phyloP scores from a whole-genome alignment of 2,113 vertebrate species.

The Phrynosoma blainvillii region DNA sequence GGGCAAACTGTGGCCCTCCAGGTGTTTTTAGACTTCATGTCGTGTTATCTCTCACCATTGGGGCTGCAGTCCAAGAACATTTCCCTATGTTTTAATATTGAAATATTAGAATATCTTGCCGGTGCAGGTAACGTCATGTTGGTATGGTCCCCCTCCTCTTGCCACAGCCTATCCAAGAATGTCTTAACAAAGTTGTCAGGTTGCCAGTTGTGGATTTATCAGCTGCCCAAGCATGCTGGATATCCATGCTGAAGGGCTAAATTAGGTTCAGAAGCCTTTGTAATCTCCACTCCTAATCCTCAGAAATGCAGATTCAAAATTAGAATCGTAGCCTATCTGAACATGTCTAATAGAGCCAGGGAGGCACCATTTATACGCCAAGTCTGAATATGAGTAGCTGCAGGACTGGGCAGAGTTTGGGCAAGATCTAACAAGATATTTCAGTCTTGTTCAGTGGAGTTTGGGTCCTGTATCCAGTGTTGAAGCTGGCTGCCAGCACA shows the following conservation, averaged over 20 bases:
- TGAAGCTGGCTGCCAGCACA: background rate
- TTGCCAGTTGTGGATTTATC: background rate
- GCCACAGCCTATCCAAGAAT: background rate
- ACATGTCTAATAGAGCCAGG: background rate
- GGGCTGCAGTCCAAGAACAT: no score
- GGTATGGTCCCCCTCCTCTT: background rate
- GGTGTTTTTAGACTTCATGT: no score
- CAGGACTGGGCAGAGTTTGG: background rate
- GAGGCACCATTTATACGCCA: background rate
- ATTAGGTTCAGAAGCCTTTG: background rate
- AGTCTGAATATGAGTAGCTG: background rate
- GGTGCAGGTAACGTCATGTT: background rate
- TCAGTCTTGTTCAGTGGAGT: background rate
- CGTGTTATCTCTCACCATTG: no score
- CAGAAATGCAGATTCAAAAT: background rate
- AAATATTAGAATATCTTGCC: background rate
- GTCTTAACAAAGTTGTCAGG: background rate
- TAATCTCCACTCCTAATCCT: conserved; percentile 12
- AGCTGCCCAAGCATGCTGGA: background rate
- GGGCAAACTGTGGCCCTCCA: no score
- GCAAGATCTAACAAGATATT: background rate
- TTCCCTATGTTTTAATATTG: no score
- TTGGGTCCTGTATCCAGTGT: background rate
- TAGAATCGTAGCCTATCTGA: background rate
- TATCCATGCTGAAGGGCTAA: background rate